Evolutionary conservation across 2,888 invertebrate genomes (phyloP), one percentile per base, ranked within the genome.

Genomic region (Agrochola lychnidis): DNA sequence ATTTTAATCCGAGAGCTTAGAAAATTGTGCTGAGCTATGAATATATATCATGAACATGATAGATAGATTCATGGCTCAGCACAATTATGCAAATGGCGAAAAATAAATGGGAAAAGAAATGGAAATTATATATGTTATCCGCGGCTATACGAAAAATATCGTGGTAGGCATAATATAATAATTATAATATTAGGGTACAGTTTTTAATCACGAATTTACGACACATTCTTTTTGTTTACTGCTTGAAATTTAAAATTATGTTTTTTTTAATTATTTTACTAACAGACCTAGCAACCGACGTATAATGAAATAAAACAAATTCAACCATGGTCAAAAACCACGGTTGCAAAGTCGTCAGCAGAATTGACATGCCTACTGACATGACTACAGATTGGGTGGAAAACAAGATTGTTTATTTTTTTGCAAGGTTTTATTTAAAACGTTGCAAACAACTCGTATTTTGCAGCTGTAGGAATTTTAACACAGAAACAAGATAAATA

Each of bases 401-500:
- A 82, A 78, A 82, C n/a, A 59, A 36, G 0, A 14, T 36, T 4
- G 59, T 48, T 53, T 78, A 57, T 56, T 51, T 76, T 76, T 56
- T 66, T 14, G 25, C 51, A 36, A 51, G 48, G 14, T 66, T 78
- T 57, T 45, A 70, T 67, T 80, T 40, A 6, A 45, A 64, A 64
- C 30, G 10, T 61, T 51, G 19, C 56, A 72, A 76, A 69, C 67
- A 30, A 48, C 7, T 73, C 7, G 63, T 73, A 62, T 67, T 72
- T 70, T 36, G 25, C 42, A 40, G 69, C 61, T 59, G 40, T 48
- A 62, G 70, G 45, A 70, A 30, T 72, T 70, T 74, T 40, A 12
- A 59, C 66, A 68, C 16, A 45, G 51, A 72, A 74, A 78, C 62
- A 75, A 73, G 40, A 64, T 73, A 78, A 70, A 86, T 78, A 73